phyloP scores from a whole-genome alignment of 2,797 vertebrate genomes.

The Pogoniulus pusillus region DNA sequence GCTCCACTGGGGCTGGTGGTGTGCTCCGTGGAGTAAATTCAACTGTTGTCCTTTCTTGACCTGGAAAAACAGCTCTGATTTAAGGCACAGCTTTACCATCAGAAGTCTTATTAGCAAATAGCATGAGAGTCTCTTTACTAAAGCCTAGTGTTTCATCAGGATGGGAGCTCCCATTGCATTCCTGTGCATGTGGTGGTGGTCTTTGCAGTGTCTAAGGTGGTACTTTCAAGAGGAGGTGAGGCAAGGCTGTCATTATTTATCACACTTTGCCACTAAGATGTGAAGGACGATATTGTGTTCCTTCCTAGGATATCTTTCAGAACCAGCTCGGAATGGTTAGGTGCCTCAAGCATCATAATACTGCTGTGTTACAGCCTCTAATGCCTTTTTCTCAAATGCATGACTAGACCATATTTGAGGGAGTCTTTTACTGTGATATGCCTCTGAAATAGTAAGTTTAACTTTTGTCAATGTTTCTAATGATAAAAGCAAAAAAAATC shows the following conservation, averaged over 20 bases:
- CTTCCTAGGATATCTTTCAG: not conserved
- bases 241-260: not conserved
- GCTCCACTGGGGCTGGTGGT: not conserved
- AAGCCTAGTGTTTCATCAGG: not conserved
- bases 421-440: not conserved
- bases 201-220: not conserved
- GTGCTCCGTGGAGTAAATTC: not conserved
- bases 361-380: not conserved
- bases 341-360: not conserved
- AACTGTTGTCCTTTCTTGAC: conserved; percentile 55
- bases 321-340: not conserved
- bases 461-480: not conserved
- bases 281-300: not conserved
- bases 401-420: not conserved
- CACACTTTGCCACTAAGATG: not conserved
- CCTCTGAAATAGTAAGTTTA: not conserved
- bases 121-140: not conserved
- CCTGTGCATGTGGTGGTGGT: not conserved
- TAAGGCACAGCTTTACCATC: not conserved
- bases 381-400: not conserved
- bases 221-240: not conserved
- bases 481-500: not conserved
- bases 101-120: not conserved
- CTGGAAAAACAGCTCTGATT: conserved; percentile 48
- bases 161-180: not conserved